These are phyloP conservation scores for Myrmecophaga tridactyla DNA, from an alignment of 2,113 vertebrate genomes.

Conservation along the genomic window DNA sequence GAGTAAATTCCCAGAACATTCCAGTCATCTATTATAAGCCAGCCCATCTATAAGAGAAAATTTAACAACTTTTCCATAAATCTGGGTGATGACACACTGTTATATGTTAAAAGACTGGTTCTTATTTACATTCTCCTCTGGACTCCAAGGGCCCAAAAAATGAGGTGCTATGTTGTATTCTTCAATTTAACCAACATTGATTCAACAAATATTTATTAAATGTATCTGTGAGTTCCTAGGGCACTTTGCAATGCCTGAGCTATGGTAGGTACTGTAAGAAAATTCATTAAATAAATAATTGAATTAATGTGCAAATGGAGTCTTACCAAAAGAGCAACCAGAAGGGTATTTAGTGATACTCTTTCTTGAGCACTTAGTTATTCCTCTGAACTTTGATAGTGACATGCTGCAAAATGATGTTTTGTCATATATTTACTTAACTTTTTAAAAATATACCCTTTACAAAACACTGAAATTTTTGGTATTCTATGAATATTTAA, in stretches of 20 bases:
- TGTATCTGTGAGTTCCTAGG: not conserved
- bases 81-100: too few species aligned
- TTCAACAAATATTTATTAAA: not conserved
- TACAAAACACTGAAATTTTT: not conserved
- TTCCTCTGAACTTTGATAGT: slow-evolving; percentile 8
- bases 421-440: not conserved
- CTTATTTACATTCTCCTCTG: not conserved
- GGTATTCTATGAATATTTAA: slow-evolving; percentile 23
- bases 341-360: not conserved
- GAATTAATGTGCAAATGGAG: not conserved
- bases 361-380: not conserved
- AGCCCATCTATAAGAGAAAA: not conserved
- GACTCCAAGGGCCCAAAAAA: not conserved
- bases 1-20: not conserved
- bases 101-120: not conserved
- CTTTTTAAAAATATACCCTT: not conserved
- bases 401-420: not conserved
- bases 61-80: not conserved
- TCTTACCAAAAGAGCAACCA: too few species aligned
- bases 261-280: not conserved
- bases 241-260: not conserved
- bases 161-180: not conserved
- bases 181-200: not conserved
- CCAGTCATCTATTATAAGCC: not conserved
- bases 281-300: not conserved